A percentile compares a stretch with the other conserved stretches of the same genome.
Conservation (phyloP, 2,113 vertebrate genomes). For the chimpanzee (Pan troglodytes) region NHGRI_mPanTro3-v2.1_pri NC_072408.2:96221501-96222000, state of each 20-base stretch:
- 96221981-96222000: not conserved
- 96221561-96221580: not conserved
- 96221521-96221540: not conserved
- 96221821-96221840: no score
- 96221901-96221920: not conserved
- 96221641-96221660: not conserved
- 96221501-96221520: not conserved
- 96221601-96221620: not conserved
- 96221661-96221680: not conserved
- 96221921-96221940: not conserved
- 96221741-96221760: not conserved
- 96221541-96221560: not conserved
- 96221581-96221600: not conserved
- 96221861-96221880: no score
- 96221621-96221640: not conserved
- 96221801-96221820: no score
- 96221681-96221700: not conserved
- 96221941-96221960: conserved; percentile 11
- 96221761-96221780: no score
- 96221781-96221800: no score
- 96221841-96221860: no score
- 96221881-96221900: no score
- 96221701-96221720: not conserved
- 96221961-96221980: not conserved
- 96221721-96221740: not conserved